Base-by-base conservation (phyloP, 2,113 vertebrate genomes). In the Hipposideros armiger region DNA sequence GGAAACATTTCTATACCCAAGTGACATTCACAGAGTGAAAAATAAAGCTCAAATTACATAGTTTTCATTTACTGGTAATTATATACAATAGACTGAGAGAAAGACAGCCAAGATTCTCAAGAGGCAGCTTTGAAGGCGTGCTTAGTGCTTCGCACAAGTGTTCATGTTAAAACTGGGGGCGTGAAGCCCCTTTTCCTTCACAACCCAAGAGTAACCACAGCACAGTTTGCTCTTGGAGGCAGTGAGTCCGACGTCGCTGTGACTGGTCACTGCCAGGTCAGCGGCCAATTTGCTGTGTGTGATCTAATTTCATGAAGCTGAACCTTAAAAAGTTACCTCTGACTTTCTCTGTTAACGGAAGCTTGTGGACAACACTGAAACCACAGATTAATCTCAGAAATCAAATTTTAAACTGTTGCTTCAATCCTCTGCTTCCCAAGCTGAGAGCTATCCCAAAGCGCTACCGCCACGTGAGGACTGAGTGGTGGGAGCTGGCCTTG, bases 211-310 rank as follows among this genome's bases (percentile, higher is more conserved):
- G 4, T 13, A 32, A 24, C 11, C 8, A 16, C 40, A 30, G 7
- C 1, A 2, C 11, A 5, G 7, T 13, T 64, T 62, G 40, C 36
- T 17, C 19, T 7, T 6, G 5, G 40, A 22, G 17, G 47, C 47
- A 76, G 30, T 3, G 0, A 0, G 20, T 45, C 28, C 11, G 2
- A 54, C 28, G 14, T 13, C 36, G 6, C 8, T 9, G 2, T 36
- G 64, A 16, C 32, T 36, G 83, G 16, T 11, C 3, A 0, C 10
- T 16, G n/a, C 20, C 11, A 4, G 45, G 15, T 20, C 19, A 2
- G 3, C 42, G 2, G 24, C 42, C 56, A 10, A 11, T 30, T 9
- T 26, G 56, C 42, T 5, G 0, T 40, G 16, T 20, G 14, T 45
- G 28, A 4, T 36, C 5, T 15, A 7, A 17, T 28, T 52, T 80